phyloP scores from a whole-genome alignment of 1,140 invertebrate species.

The Trypoxylus dichotomus region DNA sequence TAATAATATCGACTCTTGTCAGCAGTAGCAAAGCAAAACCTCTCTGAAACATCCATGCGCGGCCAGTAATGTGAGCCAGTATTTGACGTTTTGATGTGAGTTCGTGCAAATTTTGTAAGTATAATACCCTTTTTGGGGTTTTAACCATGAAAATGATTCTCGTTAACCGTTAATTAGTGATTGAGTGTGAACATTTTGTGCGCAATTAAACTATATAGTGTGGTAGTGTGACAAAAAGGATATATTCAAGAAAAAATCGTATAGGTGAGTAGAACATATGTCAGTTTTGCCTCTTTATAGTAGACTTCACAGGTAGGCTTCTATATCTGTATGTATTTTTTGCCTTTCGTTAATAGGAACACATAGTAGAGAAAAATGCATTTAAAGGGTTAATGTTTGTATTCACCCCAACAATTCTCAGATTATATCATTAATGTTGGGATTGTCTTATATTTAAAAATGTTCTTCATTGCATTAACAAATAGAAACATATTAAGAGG shows the following conservation, averaged over 20 bases:
- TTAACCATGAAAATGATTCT: background rate
- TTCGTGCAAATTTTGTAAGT: background rate
- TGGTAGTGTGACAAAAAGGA: background rate
- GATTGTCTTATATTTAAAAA: too few species aligned
- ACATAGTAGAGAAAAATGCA: background rate
- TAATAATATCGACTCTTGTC: background rate
- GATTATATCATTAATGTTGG: too few species aligned
- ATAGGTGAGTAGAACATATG: constrained; percentile 13
- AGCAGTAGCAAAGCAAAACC: background rate
- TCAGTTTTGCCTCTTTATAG: background rate
- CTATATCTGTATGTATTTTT: background rate
- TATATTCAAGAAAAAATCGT: background rate
- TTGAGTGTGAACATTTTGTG: background rate
- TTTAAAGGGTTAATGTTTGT: background rate
- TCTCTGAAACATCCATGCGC: background rate
- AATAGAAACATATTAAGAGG: too few species aligned
- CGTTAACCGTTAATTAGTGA: constrained; percentile 2
- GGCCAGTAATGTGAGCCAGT: background rate
- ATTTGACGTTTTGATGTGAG: constrained; percentile 10
- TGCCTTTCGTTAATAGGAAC: background rate
- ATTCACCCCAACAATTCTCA: background rate
- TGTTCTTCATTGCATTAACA: too few species aligned
- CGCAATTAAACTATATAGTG: background rate
- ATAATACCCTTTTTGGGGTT: constrained; percentile 7
- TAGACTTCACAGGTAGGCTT: background rate